Conservation (phyloP, 2,113 vertebrate species). For the Hucho hucho region DNA sequence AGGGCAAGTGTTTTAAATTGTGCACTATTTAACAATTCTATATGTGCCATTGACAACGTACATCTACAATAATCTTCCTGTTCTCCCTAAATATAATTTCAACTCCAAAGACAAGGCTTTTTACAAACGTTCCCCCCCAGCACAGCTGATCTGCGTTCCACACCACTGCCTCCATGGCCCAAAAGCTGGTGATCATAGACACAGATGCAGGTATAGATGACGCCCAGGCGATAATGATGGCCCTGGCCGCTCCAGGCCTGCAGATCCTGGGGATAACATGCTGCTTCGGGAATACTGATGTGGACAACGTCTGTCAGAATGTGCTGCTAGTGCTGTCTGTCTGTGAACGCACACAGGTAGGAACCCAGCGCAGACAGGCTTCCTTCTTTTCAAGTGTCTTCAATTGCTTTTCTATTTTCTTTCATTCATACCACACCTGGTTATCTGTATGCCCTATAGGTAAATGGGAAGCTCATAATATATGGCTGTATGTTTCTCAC, state of each 20-base stretch:
- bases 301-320: conserved; percentile 75
- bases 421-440: neutral
- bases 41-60: too few relatives aligned
- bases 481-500: neutral
- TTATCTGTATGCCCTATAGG: neutral
- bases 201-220: conserved; percentile 80
- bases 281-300: conserved; percentile 70
- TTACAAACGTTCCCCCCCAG: too few relatives aligned
- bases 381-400: too few relatives aligned
- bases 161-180: conserved; percentile 49
- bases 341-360: conserved; percentile 64
- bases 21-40: too few relatives aligned
- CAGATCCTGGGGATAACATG: conserved; percentile 73
- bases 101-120: too few relatives aligned
- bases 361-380: neutral
- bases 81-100: too few relatives aligned
- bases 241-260: conserved; percentile 61
- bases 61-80: too few relatives aligned
- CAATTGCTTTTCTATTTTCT: neutral
- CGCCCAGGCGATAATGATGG: conserved; percentile 77
- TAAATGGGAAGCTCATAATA: neutral
- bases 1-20: too few relatives aligned
- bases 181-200: conserved; percentile 74
- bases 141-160: too few relatives aligned
- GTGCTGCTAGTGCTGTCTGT: conserved; percentile 69